Conservation (phyloP, 2,113 vertebrate species). For the Colaptes auratus region DNA sequence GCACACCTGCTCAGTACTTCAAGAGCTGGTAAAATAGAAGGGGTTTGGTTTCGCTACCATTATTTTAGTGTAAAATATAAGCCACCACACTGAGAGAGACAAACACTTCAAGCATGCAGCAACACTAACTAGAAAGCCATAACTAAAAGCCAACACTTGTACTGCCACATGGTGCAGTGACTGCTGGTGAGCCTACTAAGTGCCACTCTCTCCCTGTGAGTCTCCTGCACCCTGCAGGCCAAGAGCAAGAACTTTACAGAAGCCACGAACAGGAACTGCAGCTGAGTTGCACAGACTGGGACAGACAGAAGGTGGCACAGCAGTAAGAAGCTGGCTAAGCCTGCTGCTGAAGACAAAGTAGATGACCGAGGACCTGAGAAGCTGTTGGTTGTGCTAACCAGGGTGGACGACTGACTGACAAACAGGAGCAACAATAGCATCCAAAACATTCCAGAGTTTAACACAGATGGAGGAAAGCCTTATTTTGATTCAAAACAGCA, state of each 20-base stretch:
- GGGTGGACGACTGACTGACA: neutral
- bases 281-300: accelerated
- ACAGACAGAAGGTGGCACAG: neutral
- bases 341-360: neutral
- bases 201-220: neutral
- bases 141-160: neutral
- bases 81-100: neutral
- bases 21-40: neutral
- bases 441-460: neutral
- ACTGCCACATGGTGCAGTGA: accelerated
- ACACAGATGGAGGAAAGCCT: neutral
- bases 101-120: neutral
- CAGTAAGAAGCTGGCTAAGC: neutral
- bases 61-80: neutral
- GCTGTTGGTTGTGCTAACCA: accelerated
- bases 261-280: neutral
- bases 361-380: neutral
- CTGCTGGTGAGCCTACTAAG: neutral
- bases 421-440: neutral
- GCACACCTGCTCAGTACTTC: neutral
- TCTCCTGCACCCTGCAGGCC: accelerated
- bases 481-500: neutral
- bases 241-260: neutral
- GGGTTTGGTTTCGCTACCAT: neutral
- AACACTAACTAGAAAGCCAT: neutral